Base-by-base conservation (phyloP, 2,797 vertebrate species). In the Etheostoma perlongum region DNA sequence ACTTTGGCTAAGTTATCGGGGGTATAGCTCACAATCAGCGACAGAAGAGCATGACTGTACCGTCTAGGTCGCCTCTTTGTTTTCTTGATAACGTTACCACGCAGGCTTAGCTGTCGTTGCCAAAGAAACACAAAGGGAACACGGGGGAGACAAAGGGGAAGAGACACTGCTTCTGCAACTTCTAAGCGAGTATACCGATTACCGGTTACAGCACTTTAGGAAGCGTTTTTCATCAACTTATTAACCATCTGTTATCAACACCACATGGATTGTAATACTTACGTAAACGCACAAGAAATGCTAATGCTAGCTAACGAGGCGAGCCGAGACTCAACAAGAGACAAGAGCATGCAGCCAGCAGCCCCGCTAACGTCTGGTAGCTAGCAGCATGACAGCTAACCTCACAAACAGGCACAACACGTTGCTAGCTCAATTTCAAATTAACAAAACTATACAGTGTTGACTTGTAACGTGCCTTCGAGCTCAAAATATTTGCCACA, bases 331-430 rank as follows among this genome's bases (percentile, higher is more conserved):
- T 76, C 82, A 74, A 30, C 53, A 52, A 48, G 47, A 57, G 76
- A 21, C 67, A 57, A 40, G 72, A 81, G 81, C n/a, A 88, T 78
- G 87, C 83, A 55, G 71, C 83, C 83, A 55, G 68, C 83, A 70
- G 76, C 62, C 48, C 68, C n/a, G 81, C 75, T 88, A 74, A 7
- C 65, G 67, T 78, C 79, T 72, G 51, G 25, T 49, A 36, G 85
- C 81, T 89, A 92, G 74, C 78, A 94, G 91, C 93, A 59, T 65
- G 78, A 33, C 79, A 86, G 84, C 89, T 78, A 63, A 58, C 55
- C 27, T n/a, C 54, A 57, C 67, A 53, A 83, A 72, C 74, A 70
- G 67, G 48, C 81, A 75, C 62, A 72, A 63, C 78, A 80, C 68
- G 53, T 75, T 42, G 25, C 61, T 23, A 25, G 27, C 21, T 13